phyloP scores from a whole-genome alignment of 2,113 vertebrate genomes.

The Chionodraco myersi region DNA sequence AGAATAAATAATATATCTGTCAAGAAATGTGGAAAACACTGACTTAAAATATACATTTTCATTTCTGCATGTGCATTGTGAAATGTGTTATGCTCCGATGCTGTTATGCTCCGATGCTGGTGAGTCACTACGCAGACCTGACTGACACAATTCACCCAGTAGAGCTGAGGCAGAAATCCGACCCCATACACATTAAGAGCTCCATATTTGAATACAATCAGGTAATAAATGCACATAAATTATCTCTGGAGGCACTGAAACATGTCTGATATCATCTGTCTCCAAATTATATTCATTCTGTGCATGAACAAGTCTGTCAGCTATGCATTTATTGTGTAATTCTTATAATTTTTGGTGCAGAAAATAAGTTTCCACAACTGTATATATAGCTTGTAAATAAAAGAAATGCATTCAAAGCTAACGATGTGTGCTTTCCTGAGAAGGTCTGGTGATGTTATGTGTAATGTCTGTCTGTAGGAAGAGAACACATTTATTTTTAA shows the following conservation, averaged over 20 bases:
- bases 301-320: neutral
- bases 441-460: neutral
- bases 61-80: neutral
- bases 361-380: neutral
- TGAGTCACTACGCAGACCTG: slow-evolving; percentile 4
- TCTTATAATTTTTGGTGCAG: neutral
- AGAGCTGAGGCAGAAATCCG: slow-evolving; percentile 13
- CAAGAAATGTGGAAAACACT: neutral
- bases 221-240: slow-evolving; percentile 13
- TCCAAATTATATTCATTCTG: neutral
- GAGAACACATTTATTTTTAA: neutral
- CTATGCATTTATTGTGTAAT: slow-evolving; percentile 4
- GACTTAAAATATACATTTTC: neutral
- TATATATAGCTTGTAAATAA: neutral
- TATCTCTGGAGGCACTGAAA: slow-evolving; percentile 18
- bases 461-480: neutral
- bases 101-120: neutral
- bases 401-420: neutral
- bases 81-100: slow-evolving; percentile 12
- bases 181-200: slow-evolving; percentile 13
- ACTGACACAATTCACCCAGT: slow-evolving; percentile 24
- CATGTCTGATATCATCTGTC: slow-evolving; percentile 28
- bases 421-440: neutral
- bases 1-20: neutral
- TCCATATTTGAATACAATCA: slow-evolving; percentile 33